Evolutionary conservation across 1,140 invertebrate genomes (phyloP).

Genomic region (Ceratosolen fusciceps): DNA sequence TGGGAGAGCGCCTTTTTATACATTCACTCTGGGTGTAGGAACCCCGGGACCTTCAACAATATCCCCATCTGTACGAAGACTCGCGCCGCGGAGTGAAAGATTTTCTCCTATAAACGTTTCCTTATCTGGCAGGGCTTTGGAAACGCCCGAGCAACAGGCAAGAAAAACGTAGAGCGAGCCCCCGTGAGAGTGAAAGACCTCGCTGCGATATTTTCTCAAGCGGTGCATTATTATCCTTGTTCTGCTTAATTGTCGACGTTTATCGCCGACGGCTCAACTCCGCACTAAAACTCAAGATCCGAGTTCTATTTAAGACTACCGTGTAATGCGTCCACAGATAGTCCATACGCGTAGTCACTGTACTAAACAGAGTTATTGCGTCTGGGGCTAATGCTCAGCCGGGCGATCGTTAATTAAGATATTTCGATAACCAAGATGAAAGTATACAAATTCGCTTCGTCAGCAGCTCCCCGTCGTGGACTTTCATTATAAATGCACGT

Average conservation of each 20-base stretch:
- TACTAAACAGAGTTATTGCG: too few relatives aligned
- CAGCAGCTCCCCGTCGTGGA: too few relatives aligned
- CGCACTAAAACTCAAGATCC: not conserved
- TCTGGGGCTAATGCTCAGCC: too few relatives aligned
- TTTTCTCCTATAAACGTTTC: constrained; percentile 12
- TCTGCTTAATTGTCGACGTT: not conserved
- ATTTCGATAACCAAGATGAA: too few relatives aligned
- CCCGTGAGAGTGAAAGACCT: not conserved
- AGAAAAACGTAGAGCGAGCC: not conserved
- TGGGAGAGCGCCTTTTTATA: not conserved
- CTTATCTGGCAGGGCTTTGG: not conserved
- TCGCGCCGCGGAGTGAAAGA: not conserved
- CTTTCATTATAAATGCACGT: too few relatives aligned
- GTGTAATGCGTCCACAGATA: not conserved
- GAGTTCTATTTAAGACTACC: not conserved
- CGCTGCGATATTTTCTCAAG: not conserved
- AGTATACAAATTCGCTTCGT: too few relatives aligned
- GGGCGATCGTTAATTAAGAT: too few relatives aligned
- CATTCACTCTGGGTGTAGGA: not conserved
- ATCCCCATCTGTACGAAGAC: not conserved
- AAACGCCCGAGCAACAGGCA: not conserved
- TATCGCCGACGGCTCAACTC: not conserved
- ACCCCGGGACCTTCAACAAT: not conserved
- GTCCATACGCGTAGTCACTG: too few relatives aligned
- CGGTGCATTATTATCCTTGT: not conserved